These are phyloP conservation scores for Oedothorax gibbosus DNA, from an alignment of 1,140 invertebrate genomes.

Conservation along the genomic window DNA sequence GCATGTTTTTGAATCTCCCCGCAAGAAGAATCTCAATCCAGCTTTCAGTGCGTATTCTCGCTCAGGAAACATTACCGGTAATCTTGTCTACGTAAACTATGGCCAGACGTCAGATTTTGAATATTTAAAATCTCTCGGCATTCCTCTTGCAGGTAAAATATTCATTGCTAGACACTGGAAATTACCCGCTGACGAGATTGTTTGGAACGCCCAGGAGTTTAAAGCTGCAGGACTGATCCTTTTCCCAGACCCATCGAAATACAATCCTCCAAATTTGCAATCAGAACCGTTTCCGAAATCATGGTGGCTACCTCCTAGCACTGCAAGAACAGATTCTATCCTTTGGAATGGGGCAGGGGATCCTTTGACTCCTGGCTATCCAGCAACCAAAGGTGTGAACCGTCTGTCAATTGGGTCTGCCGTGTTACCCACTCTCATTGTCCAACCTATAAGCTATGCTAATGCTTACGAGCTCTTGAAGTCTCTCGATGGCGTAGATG, in stretches of 20 bases:
- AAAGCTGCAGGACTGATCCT: conserved; percentile 69
- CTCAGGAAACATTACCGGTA: conserved; percentile 47
- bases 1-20: conserved; percentile 5
- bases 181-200: conserved; percentile 60
- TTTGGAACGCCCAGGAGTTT: conserved; percentile 53
- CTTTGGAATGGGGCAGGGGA: conserved; percentile 71
- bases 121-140: conserved; percentile 57
- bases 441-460: conserved; percentile 69
- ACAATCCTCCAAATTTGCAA: conserved; percentile 65
- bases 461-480: conserved; percentile 57
- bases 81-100: conserved; percentile 63
- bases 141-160: conserved; percentile 62
- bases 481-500: conserved; percentile 65
- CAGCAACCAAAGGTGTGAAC: conserved; percentile 64
- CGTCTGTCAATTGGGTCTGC: conserved; percentile 45
- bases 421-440: conserved; percentile 68
- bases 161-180: conserved; percentile 62
- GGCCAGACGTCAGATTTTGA: conserved; percentile 61
- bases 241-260: conserved; percentile 72
- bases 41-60: conserved; percentile 63
- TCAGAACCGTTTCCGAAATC: conserved; percentile 68
- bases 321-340: conserved; percentile 68
- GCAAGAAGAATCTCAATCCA: conserved; percentile 13
- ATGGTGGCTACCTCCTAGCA: conserved; percentile 71
- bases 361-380: conserved; percentile 71